Conservation (phyloP, 2,113 vertebrate species). For the Ellobius talpinus region DNA sequence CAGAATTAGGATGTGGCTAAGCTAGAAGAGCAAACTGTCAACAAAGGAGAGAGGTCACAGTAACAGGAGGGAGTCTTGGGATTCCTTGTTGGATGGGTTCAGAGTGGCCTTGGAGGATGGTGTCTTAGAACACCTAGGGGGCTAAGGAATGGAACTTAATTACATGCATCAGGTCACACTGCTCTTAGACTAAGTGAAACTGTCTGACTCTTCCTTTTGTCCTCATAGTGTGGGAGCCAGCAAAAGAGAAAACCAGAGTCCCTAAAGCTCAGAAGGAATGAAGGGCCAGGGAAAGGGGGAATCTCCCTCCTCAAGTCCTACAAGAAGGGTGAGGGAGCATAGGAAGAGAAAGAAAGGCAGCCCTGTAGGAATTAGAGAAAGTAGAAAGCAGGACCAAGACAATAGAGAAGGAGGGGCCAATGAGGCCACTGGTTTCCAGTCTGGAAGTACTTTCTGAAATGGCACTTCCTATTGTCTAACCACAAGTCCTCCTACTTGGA, state of each 20-base stretch:
- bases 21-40: not conserved
- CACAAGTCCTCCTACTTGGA: slow-evolving; percentile 14
- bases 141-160: not conserved
- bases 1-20: not conserved
- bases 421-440: not conserved
- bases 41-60: not conserved
- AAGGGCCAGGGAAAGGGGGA: not conserved
- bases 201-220: slow-evolving; percentile 7
- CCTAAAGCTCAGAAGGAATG: not conserved
- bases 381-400: slow-evolving; percentile 35
- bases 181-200: not conserved
- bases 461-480: slow-evolving; percentile 44
- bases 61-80: not conserved
- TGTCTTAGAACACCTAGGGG: not conserved
- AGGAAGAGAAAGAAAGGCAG: not conserved
- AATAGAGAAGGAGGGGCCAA: not conserved
- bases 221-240: not conserved
- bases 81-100: not conserved
- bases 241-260: not conserved
- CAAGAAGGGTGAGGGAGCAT: not conserved
- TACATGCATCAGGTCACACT: not conserved
- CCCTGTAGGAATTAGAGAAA: not conserved
- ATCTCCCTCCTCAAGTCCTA: not conserved
- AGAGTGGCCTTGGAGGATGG: not conserved
- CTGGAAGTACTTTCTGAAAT: slow-evolving; percentile 36